Conservation (phyloP, 2,113 vertebrate genomes). For the Mustela lutreola region DNA sequence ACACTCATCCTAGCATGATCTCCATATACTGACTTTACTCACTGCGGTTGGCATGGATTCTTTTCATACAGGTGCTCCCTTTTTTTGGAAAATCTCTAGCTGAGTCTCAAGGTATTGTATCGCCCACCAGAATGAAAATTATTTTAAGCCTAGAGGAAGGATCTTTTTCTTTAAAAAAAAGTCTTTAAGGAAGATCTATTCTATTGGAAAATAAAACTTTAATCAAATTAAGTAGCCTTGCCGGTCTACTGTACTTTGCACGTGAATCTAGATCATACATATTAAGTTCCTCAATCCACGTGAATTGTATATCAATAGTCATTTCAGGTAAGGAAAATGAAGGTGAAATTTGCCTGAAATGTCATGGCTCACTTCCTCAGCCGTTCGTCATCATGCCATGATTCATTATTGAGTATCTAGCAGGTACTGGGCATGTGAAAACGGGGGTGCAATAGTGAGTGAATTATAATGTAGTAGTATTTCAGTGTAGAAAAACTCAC, state of each 20-base stretch:
- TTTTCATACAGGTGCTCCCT: neutral
- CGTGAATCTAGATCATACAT: neutral
- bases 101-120: slow-evolving; percentile 2
- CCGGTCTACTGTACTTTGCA: neutral
- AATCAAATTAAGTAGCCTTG: neutral
- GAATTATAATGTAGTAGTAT: neutral
- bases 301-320: neutral
- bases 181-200: neutral
- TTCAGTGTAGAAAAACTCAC: neutral
- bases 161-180: slow-evolving; percentile 15
- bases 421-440: fast-evolving
- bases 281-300: neutral
- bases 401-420: neutral
- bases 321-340: neutral
- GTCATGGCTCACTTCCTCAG: neutral
- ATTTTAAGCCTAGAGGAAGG: neutral
- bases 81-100: neutral
- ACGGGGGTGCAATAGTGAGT: fast-evolving
- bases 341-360: neutral
- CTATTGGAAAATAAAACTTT: neutral
- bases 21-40: neutral
- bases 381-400: fast-evolving
- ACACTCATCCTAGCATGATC: neutral
- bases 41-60: neutral
- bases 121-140: neutral